phyloP scores from a whole-genome alignment of 2,113 vertebrate genomes.

The Arvicanthis niloticus region DNA sequence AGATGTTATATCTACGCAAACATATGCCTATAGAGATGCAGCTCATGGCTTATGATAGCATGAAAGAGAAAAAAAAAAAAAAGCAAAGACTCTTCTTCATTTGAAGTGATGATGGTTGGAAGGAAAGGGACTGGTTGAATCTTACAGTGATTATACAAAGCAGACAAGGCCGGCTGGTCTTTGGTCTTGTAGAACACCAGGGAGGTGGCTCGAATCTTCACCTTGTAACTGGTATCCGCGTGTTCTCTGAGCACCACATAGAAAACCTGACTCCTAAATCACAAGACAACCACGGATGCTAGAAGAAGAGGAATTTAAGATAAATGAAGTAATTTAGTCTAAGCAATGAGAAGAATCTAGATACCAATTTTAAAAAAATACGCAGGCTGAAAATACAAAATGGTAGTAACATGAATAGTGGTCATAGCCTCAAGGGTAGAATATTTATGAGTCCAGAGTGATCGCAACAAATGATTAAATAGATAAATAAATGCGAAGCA shows the following conservation, averaged over 20 bases:
- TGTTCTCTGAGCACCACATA: not conserved
- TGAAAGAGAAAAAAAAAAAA: not conserved
- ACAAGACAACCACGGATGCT: rapidly evolving
- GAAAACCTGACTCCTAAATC: not conserved
- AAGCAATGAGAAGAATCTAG: conserved; percentile 26
- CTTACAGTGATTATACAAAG: not conserved
- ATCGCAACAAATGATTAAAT: not conserved
- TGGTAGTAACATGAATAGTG: not conserved
- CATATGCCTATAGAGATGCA: not conserved
- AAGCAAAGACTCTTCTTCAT: not conserved
- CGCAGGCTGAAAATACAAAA: not conserved
- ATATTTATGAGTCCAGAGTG: not conserved
- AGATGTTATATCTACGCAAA: not conserved
- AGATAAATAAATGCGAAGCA: conserved; percentile 7
- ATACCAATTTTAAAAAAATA: conserved; percentile 26
- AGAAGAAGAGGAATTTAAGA: not conserved
- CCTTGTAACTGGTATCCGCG: rapidly evolving
- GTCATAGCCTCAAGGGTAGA: conserved; percentile 2
- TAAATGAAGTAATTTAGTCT: conserved; percentile 33
- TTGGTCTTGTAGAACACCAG: not conserved
- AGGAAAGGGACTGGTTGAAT: not conserved
- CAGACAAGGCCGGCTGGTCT: not conserved
- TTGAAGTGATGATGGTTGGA: not conserved
- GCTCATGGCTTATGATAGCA: not conserved
- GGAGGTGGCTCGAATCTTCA: rapidly evolving